Base-by-base conservation (phyloP, 2,113 vertebrate species). In the Aramus guarauna region DNA sequence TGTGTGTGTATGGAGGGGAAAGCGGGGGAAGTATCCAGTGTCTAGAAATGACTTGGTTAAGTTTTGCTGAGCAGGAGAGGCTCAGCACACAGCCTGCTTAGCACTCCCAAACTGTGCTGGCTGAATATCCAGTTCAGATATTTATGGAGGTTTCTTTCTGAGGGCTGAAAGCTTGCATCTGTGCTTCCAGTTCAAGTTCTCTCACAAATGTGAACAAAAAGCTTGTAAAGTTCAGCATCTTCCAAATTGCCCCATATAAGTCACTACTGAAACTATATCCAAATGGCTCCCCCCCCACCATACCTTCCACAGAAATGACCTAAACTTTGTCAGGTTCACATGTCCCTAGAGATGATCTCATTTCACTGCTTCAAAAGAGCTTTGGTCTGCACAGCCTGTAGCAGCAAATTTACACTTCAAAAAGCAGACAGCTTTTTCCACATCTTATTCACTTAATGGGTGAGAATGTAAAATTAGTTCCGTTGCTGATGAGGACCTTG, bases 381-480 rank as follows among this genome's bases (percentile, higher is more conserved):
- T 98, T 98, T 98, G 98, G 98, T 98, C 98, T 98, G 98, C 98
- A 98, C 98, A 98, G 98, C 98, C 98, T 98, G 98, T 98, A 98
- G 98, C 98, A 98, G 98, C 97, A 98, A 98, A 98, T 98, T 98
- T 98, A 98, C 98, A 98, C 98, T 98, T 98, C 98, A 98, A 98
- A 98, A 98, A 98, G 98, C 98, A 98, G 98, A 98, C 98, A 98
- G 98, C 97, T 98, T 98, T 98, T 98, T 98, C 98, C 98, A 98
- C 98, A 98, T 98, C 98, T 98, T 98, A 98, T 98, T 98, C 98
- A 98, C 98, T 98, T 98, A 98, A 98, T 98, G 98, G 98, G 97
- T 98, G 98, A 98, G 98, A 98, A 98, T 98, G 98, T 98, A 98
- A 98, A 98, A 98, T 98, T 98, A 98, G 98, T 98, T 98, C 98